Evolutionary conservation across 2,888 invertebrate species (phyloP), one percentile per base, ranked within the genome.

Genomic region (Acleris emargana): DNA sequence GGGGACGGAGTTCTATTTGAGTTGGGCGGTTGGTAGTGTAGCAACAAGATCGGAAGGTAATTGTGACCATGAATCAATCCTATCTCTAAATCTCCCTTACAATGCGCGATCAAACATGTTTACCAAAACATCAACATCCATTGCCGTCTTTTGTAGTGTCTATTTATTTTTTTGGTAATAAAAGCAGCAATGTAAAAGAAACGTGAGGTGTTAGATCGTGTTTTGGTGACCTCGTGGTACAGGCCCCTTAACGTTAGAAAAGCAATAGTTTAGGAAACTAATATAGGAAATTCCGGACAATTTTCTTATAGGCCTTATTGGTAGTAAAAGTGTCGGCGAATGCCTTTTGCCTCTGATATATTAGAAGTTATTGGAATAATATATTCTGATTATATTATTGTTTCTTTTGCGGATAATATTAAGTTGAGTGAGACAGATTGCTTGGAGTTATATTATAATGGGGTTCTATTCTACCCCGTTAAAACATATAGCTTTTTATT

Each of bases 51-150:
- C 81, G 80, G 79, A 81, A 89, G 88, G 88, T 91, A 89, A 91
- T 90, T 89, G 89, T 84, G 84, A 84, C 80, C 86, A 88, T 91
- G 88, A 88, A 90, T 91, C 91, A 91, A 89, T 89, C 89, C 77
- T 84, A 86, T 88, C 84, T 80, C 77, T 79, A 79, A 79, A 86
- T 84, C 82, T 59, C 64, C 54, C 54, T 43, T 59, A 60, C 64
- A 64, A 64, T 50, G 43, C 20, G 47, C 50, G 54, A 45, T 43
- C 28, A 43, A 18, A 9, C 32, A 50, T 22, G n/a, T 49, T 45
- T 64, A n/a, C 16, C 17, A 45, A 51, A 17, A 17, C 11, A 45
- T n/a, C 45, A 17, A 16, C 6, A 55, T 57, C 43, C 66, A 52
- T 52, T 57, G 45, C 60, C 47, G 13, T 11, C 22, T 61, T 25